Evolutionary conservation across 2,888 invertebrate genomes (phyloP).

Genomic region (Tetragonula carbonaria): DNA sequence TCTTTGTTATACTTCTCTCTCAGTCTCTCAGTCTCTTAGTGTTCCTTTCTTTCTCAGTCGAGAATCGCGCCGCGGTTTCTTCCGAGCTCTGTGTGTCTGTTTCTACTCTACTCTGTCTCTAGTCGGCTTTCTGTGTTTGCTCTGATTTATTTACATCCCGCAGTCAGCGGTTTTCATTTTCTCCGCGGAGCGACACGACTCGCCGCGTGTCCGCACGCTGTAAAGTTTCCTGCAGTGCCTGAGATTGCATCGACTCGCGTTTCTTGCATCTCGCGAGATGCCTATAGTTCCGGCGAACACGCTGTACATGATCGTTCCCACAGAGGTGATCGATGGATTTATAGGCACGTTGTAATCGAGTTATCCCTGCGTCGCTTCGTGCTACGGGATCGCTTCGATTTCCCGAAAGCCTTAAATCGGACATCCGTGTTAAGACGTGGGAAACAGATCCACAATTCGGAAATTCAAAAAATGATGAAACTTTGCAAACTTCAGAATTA

Average conservation of each 20-base stretch:
- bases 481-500: too few relatives aligned
- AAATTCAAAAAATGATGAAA: too few relatives aligned
- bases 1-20: not conserved
- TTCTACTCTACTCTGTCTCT: not conserved
- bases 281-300: not conserved
- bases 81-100: not conserved
- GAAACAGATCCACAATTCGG: too few relatives aligned
- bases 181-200: slow-evolving; percentile 75
- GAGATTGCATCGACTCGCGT: slow-evolving; percentile 82
- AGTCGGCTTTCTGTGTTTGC: slow-evolving; percentile 37
- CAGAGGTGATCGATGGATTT: slow-evolving; percentile 56
- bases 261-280: slow-evolving; percentile 54
- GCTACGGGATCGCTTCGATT: not conserved
- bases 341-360: slow-evolving; percentile 52
- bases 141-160: slow-evolving; percentile 79
- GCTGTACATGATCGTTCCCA: slow-evolving; percentile 25
- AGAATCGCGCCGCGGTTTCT: not conserved
- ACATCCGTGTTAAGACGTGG: not conserved
- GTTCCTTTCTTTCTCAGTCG: too few relatives aligned
- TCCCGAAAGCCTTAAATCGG: not conserved
- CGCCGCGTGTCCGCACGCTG: slow-evolving; percentile 79
- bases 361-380: too few relatives aligned
- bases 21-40: slow-evolving; percentile 3
- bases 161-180: slow-evolving; percentile 78
- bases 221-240: slow-evolving; percentile 81